phyloP scores from a whole-genome alignment of 2,888 invertebrate genomes.

The Galerucella calmariensis region DNA sequence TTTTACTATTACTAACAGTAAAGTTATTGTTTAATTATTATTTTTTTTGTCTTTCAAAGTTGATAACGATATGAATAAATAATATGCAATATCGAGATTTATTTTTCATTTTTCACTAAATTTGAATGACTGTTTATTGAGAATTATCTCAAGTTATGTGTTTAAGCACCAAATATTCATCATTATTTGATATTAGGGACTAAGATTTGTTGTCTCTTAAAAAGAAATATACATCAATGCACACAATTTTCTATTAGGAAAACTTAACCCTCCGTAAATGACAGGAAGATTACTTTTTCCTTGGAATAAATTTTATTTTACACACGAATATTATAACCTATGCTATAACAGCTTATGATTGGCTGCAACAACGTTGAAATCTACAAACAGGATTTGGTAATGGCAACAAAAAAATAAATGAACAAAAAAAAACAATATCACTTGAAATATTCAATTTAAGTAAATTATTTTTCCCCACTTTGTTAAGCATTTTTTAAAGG shows the following conservation, averaged over 20 bases:
- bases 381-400: conserved; percentile 38
- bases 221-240: conserved; percentile 27
- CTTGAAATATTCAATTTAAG: background rate
- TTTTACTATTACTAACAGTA: conserved; percentile 19
- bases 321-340: conserved; percentile 27
- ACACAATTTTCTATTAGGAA: conserved; percentile 23
- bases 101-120: conserved; percentile 23
- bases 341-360: conserved; percentile 34
- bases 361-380: conserved; percentile 32
- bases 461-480: background rate
- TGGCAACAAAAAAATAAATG: background rate
- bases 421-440: background rate
- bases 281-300: conserved; percentile 10
- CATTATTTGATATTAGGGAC: conserved; percentile 34
- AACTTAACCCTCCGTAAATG: background rate
- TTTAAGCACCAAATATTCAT: conserved; percentile 45
- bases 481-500: conserved; percentile 20
- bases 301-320: conserved; percentile 32
- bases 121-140: conserved; percentile 29
- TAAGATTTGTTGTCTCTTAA: conserved; percentile 24
- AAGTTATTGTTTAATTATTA: conserved; percentile 15
- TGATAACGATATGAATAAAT: conserved; percentile 50
- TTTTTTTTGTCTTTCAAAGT: background rate
- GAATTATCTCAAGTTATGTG: conserved; percentile 26
- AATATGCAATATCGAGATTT: conserved; percentile 44